A percentile compares a stretch with the other conserved stretches of the same genome.
Conservation (phyloP, 1,140 invertebrate species). For the Eumeta japonica region DNA sequence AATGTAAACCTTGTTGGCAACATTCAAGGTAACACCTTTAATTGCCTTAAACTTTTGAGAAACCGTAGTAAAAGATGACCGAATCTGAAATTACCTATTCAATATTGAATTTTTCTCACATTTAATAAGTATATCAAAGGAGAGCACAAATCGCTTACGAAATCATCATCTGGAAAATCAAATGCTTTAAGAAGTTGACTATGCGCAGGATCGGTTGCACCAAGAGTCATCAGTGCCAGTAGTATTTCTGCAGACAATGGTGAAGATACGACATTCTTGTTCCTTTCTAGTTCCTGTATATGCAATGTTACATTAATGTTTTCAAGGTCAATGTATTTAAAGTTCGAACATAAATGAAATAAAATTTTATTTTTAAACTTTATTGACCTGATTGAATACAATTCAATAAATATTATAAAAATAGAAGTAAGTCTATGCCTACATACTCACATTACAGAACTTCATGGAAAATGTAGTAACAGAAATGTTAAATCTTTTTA, state of each 20-base stretch:
- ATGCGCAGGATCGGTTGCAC: neutral
- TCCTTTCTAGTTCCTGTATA: conserved; percentile 11
- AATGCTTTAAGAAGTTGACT: neutral
- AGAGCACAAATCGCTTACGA: too few species aligned
- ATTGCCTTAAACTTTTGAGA: conserved; percentile 29
- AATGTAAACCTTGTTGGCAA: conserved; percentile 45
- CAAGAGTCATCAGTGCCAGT: neutral
- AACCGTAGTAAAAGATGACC: conserved; percentile 28
- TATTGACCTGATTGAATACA: neutral
- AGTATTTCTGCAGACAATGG: conserved; percentile 3
- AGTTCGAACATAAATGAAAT: too few species aligned
- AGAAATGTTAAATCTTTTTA: too few species aligned
- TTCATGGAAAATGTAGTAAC: neutral
- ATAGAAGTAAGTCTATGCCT: too few species aligned
- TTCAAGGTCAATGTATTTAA: too few species aligned
- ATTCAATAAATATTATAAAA: too few species aligned
- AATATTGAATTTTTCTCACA: too few species aligned
- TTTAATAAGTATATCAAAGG: too few species aligned
- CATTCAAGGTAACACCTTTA: conserved; percentile 37
- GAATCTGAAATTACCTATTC: conserved; percentile 45
- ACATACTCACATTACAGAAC: conserved; percentile 1
- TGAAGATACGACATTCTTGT: conserved; percentile 5
- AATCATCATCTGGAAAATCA: neutral
- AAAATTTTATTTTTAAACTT: neutral
- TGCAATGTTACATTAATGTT: too few species aligned